These are phyloP conservation scores for Eupithecia subumbrata DNA, from an alignment of 2,888 invertebrate genomes.

Conservation along the genomic window DNA sequence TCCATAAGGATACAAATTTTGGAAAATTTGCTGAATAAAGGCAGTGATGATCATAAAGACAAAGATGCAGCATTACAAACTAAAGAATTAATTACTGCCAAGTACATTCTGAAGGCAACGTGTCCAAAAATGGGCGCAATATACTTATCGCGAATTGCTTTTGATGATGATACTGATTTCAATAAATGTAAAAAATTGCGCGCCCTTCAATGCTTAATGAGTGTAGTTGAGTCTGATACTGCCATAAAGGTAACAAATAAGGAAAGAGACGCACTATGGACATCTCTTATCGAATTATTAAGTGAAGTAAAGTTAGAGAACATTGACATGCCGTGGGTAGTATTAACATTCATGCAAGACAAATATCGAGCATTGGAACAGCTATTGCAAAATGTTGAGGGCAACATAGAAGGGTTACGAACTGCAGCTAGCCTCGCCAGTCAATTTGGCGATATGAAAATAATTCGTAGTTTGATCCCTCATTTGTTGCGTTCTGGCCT, in stretches of 20 bases:
- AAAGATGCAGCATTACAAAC: constrained; percentile 62
- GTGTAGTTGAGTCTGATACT: constrained; percentile 75
- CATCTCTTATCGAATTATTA: constrained; percentile 71
- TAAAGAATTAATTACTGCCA: constrained; percentile 74
- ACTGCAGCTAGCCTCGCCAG: constrained; percentile 66
- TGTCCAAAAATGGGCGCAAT: constrained; percentile 81
- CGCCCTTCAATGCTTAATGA: constrained; percentile 79
- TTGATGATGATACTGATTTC: constrained; percentile 76
- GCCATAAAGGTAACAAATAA: constrained; percentile 75
- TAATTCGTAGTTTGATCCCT: constrained; percentile 64
- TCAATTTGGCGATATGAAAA: constrained; percentile 64
- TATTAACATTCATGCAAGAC: constrained; percentile 73
- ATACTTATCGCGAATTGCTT: constrained; percentile 77
- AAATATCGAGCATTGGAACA: constrained; percentile 73
- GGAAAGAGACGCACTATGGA: constrained; percentile 73
- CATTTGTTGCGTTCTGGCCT: constrained; percentile 64
- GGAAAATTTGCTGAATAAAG: constrained; percentile 74
- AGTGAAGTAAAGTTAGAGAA: constrained; percentile 72
- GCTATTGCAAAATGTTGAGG: constrained; percentile 64
- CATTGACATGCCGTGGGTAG: constrained; percentile 79
- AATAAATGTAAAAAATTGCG: constrained; percentile 78
- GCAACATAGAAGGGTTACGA: constrained; percentile 68
- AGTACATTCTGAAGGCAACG: constrained; percentile 79
- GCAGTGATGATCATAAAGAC: constrained; percentile 56
- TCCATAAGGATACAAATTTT: constrained; percentile 78